Conservation (phyloP, 2,113 vertebrate species). For the Anhinga rufa region DNA sequence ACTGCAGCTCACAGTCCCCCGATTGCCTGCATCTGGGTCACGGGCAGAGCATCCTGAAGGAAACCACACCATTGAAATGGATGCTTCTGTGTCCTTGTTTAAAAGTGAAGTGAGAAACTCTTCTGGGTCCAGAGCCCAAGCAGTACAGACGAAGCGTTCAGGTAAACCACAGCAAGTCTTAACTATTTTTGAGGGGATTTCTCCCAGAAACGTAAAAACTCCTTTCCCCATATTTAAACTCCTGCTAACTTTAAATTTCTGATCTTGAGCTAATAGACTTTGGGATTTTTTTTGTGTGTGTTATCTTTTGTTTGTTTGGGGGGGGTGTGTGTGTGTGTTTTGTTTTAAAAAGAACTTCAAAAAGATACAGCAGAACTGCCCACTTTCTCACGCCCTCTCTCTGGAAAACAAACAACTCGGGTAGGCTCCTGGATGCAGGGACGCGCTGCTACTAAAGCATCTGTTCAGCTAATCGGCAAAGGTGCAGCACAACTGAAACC, state of each 20-base stretch:
- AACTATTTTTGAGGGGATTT: background rate
- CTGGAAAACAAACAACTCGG: background rate
- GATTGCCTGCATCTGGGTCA: background rate
- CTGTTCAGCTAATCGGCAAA: background rate
- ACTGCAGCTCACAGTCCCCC: background rate
- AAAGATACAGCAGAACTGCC: background rate
- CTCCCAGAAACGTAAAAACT: background rate
- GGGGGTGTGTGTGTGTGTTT: background rate
- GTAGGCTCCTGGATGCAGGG: no score
- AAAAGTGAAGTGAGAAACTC: background rate
- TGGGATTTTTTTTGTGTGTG: background rate
- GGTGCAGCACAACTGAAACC: background rate
- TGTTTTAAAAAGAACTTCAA: background rate
- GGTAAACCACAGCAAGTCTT: background rate
- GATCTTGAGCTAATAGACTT: background rate
- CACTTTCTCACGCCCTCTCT: background rate
- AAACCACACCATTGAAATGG: background rate
- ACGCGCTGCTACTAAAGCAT: background rate
- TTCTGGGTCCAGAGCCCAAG: background rate
- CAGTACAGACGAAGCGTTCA: background rate
- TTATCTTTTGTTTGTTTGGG: background rate
- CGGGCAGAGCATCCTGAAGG: background rate
- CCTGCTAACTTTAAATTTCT: background rate
- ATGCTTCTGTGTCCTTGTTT: background rate
- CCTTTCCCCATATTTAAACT: background rate